Evolutionary conservation across 30 jellyfish, hydroid and myxozoan genomes (phyloP).

Genomic region (Phacellophora camtschatica): DNA sequence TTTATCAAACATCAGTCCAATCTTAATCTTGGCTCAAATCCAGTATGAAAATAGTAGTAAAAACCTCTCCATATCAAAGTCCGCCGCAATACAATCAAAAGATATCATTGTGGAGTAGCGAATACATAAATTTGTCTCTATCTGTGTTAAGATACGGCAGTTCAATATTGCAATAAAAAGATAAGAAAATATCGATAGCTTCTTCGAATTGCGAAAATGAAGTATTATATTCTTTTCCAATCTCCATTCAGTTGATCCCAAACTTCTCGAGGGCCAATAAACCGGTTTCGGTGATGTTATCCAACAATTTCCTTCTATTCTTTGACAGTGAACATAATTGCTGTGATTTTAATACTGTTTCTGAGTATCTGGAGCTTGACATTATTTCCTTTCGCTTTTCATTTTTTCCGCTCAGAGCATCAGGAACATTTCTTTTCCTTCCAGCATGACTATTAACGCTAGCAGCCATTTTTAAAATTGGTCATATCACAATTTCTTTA

Average conservation of each 20-base stretch:
- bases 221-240: conserved; percentile 8
- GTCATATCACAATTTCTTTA: no score
- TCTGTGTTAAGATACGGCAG: conserved; percentile 23
- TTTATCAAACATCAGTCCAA: not conserved
- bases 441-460: not conserved
- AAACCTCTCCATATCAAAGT: conserved; percentile 18
- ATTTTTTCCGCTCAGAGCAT: conserved; percentile 2
- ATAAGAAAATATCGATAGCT: conserved; percentile 1
- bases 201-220: conserved; percentile 18
- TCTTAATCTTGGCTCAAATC: not conserved
- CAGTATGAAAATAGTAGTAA: not conserved
- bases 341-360: conserved; percentile 12
- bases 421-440: not conserved
- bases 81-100: not conserved
- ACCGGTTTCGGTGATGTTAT: not conserved
- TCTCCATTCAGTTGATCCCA: conserved; percentile 16
- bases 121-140: conserved; percentile 1
- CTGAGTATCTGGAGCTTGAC: conserved; percentile 6
- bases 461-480: conserved; percentile 14
- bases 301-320: not conserved
- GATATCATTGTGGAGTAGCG: not conserved
- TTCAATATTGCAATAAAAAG: not conserved
- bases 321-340: not conserved
- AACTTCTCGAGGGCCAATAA: not conserved
- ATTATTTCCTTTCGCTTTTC: conserved; percentile 4